These are phyloP conservation scores for Meliscaeva auricollis DNA, from an alignment of 2,888 invertebrate species.

Conservation along the genomic window DNA sequence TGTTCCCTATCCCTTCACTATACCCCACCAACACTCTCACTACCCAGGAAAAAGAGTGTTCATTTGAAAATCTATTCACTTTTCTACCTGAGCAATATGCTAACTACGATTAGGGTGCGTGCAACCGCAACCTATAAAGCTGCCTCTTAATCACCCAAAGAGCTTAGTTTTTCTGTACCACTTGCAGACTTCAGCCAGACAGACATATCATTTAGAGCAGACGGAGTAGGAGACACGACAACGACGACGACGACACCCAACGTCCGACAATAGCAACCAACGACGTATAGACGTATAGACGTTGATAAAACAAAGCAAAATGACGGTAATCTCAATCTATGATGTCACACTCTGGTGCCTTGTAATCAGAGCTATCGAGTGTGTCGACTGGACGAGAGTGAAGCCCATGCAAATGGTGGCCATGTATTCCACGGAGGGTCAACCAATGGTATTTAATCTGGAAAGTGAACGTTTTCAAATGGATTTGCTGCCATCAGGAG, in stretches of 20 bases:
- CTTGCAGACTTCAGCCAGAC: conserved; percentile 41
- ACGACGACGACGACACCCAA: not conserved
- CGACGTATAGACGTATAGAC: no score
- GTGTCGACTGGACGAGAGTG: conserved; percentile 81
- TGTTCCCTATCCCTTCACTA: not conserved
- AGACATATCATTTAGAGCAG: not conserved
- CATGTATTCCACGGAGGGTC: conserved; percentile 77
- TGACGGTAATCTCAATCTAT: conserved; percentile 58
- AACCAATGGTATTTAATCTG: conserved; percentile 80
- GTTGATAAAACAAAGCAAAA: conserved; percentile 27
- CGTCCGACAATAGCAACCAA: not conserved
- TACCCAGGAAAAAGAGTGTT: conserved; percentile 43
- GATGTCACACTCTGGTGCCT: conserved; percentile 69
- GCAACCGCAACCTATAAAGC: conserved; percentile 70
- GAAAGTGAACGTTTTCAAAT: conserved; percentile 80
- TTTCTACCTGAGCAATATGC: conserved; percentile 38
- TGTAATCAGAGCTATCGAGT: conserved; percentile 68
- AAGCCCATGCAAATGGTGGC: conserved; percentile 83
- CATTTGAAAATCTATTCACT: conserved; percentile 44
- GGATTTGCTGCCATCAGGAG: conserved; percentile 79
- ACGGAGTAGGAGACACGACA: not conserved
- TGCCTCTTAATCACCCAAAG: conserved; percentile 48
- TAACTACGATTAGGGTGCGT: conserved; percentile 50
- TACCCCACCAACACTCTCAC: not conserved
- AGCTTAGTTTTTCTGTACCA: conserved; percentile 58